These are phyloP conservation scores for Syrmaticus mikado DNA, from an alignment of 2,113 vertebrate species.

Conservation along the genomic window DNA sequence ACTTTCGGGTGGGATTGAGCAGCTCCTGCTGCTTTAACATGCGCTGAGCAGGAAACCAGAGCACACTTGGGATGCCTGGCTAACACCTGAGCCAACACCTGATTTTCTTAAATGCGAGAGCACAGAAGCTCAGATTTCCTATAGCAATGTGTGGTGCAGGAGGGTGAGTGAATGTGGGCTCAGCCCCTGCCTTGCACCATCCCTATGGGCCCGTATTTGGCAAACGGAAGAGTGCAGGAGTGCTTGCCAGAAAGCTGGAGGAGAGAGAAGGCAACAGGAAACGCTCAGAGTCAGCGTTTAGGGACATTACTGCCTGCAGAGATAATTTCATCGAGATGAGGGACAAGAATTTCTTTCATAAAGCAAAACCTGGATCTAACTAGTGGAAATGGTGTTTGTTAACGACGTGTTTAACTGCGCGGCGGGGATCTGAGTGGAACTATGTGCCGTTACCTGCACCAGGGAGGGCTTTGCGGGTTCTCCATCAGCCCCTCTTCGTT, in stretches of 20 bases:
- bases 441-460: not conserved
- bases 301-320: constrained; percentile 41
- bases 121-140: not conserved
- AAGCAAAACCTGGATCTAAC: not conserved
- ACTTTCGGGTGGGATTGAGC: not conserved
- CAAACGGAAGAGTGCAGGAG: constrained; percentile 3
- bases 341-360: not conserved
- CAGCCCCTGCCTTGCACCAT: not conserved
- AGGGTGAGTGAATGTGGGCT: not conserved
- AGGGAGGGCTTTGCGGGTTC: not conserved
- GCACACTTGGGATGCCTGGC: not conserved
- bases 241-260: constrained; percentile 33
- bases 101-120: rapidly evolving
- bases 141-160: rapidly evolving
- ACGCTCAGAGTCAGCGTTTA: constrained; percentile 49
- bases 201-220: not conserved
- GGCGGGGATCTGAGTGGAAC: not conserved
- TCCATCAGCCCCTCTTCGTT: not conserved
- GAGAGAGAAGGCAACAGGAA: constrained; percentile 49
- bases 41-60: not conserved
- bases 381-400: constrained; percentile 1
- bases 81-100: not conserved
- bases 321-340: constrained; percentile 42
- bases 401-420: not conserved
- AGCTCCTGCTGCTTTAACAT: not conserved